These are phyloP conservation scores for Cryptocephalus moraei DNA, from an alignment of 2,888 invertebrate species.

Conservation along the genomic window DNA sequence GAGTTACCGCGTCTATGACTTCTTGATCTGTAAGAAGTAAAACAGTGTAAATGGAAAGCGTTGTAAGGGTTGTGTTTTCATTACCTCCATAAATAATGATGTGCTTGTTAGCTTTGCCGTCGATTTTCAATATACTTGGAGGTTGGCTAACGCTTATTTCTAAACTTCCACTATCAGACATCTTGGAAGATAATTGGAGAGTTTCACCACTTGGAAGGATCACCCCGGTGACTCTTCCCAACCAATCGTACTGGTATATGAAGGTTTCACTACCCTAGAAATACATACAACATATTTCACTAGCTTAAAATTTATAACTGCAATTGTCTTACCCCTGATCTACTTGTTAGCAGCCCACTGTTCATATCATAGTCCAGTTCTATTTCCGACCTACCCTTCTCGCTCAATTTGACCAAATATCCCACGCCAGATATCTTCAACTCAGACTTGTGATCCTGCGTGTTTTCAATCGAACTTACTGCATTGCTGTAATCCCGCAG, in stretches of 20 bases:
- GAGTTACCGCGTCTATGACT: conserved; percentile 63
- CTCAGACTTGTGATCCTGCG: conserved; percentile 86
- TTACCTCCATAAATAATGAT: conserved; percentile 45
- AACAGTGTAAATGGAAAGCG: no score
- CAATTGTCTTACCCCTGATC: conserved; percentile 55
- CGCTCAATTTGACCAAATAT: conserved; percentile 76
- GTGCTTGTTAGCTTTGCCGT: conserved; percentile 41
- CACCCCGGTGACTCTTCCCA: conserved; percentile 77
- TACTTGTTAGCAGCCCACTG: conserved; percentile 75
- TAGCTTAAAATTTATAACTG: conserved; percentile 10
- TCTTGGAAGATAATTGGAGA: conserved; percentile 65
- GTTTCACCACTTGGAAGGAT: conserved; percentile 88
- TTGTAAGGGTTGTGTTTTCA: neutral
- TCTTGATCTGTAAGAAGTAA: conserved; percentile 44
- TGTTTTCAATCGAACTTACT: conserved; percentile 89
- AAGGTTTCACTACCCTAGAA: conserved; percentile 73
- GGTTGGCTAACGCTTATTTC: conserved; percentile 54
- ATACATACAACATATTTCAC: neutral
- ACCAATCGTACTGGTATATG: conserved; percentile 83
- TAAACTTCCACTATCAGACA: conserved; percentile 67
- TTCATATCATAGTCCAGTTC: conserved; percentile 86
- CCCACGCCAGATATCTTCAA: conserved; percentile 89
- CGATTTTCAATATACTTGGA: conserved; percentile 30
- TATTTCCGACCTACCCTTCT: conserved; percentile 81
- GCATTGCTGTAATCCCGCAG: conserved; percentile 85